Evolutionary conservation across 2,888 invertebrate genomes (phyloP).

Genomic region (Lasioglossum vierecki): DNA sequence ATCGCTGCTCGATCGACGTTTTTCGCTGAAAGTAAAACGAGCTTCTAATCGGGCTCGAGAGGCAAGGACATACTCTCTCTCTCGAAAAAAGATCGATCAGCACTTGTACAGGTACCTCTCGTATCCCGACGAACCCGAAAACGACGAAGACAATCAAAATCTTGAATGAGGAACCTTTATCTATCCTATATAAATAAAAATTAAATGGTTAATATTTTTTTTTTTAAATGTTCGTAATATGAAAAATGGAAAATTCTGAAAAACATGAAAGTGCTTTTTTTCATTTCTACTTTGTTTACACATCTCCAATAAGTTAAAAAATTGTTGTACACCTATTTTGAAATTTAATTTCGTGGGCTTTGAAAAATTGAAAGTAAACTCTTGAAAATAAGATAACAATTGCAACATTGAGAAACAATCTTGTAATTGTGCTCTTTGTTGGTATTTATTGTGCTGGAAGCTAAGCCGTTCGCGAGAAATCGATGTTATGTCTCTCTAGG

Average conservation of each 20-base stretch:
- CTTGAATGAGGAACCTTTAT: background rate
- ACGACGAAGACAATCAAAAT: constrained; percentile 10
- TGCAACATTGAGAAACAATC: background rate
- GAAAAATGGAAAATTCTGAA: no score
- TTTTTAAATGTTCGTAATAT: no score
- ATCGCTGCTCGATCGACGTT: background rate
- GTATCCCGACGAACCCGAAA: background rate
- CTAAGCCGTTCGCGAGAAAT: constrained; percentile 42
- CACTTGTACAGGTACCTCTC: constrained; percentile 15
- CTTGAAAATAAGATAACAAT: background rate
- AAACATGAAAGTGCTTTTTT: no score
- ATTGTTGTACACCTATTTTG: background rate
- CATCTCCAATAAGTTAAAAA: no score
- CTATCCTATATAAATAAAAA: no score
- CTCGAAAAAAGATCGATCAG: constrained; percentile 32
- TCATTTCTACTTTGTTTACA: no score
- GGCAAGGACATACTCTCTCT: background rate
- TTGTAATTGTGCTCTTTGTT: background rate
- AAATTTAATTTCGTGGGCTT: background rate
- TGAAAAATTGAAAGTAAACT: background rate
- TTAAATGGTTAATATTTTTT: no score
- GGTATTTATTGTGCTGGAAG: constrained; percentile 8
- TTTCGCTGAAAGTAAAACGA: background rate
- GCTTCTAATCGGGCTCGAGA: background rate
- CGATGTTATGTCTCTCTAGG: constrained; percentile 37